A percentile compares a stretch with the other conserved stretches of the same genome.
Conservation (phyloP, 2,888 invertebrate genomes). For the Lepidocyrtinus sp. region DNA sequence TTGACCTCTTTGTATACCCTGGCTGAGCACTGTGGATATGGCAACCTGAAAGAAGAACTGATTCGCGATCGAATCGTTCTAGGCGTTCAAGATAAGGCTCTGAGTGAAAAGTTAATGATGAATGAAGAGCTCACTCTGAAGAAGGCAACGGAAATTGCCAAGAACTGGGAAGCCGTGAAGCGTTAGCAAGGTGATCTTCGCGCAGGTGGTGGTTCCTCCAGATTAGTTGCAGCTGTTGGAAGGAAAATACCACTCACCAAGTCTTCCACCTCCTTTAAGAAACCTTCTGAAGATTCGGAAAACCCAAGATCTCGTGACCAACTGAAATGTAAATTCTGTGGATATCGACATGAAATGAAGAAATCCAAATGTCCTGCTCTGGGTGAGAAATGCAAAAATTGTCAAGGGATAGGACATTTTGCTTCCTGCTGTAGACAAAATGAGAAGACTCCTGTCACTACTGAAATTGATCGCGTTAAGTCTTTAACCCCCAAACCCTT, state of each 20-base stretch:
- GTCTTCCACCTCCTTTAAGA: too few relatives aligned
- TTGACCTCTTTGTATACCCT: constrained; percentile 55
- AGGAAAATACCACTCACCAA: too few relatives aligned
- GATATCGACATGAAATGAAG: too few relatives aligned
- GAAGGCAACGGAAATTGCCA: constrained; percentile 36
- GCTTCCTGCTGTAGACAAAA: background rate
- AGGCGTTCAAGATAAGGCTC: constrained; percentile 52
- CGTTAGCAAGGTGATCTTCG: constrained; percentile 30
- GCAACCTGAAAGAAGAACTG: constrained; percentile 55
- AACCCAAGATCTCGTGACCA: too few relatives aligned
- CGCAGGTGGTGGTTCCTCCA: too few relatives aligned
- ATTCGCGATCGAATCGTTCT: constrained; percentile 64
- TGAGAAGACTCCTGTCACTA: too few relatives aligned
- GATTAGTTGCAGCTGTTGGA: constrained; percentile 20
- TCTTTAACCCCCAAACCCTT: constrained; percentile 5
- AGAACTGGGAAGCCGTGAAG: constrained; percentile 44
- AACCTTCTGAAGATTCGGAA: too few relatives aligned
- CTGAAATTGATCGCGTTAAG: background rate
- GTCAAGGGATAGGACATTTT: background rate
- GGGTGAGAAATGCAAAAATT: background rate
- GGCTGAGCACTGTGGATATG: constrained; percentile 58
- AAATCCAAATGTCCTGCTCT: background rate
- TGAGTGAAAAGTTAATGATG: constrained; percentile 60
- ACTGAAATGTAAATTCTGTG: too few relatives aligned
- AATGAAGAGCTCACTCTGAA: constrained; percentile 43